Evolutionary conservation across 2,888 invertebrate genomes (phyloP), one percentile per base, ranked within the genome.

Genomic region (Pilophorus perplexus): DNA sequence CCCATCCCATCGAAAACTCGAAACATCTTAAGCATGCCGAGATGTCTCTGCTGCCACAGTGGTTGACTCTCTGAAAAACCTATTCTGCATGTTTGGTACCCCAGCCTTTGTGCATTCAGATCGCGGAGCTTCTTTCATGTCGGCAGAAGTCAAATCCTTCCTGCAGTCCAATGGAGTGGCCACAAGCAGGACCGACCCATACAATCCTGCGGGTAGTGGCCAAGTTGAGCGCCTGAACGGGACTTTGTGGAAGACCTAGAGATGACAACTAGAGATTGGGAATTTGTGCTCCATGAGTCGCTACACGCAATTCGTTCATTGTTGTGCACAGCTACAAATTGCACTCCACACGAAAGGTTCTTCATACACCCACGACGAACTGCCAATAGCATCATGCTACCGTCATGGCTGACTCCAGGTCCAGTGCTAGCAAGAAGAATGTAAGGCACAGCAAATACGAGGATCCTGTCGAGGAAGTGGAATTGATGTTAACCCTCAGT

Each of bases 161-260:
- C 50, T 71, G 3, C 46, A 64, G 14, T 52, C 62, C 8, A 52
- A 66, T 50, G 68, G 68, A n/a, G 55, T 71, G 3, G 70, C 70
- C 8, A 69, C 71, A 3, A 71, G 72, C 59, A 28, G 64, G 44
- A 67, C 69, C 12, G 68, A 69, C 18, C 60, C 70, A 16, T 71
- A 72, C 50, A 71, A 71, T 20, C 55, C 55, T 14, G 3, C 33
- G 16, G 37, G 38, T 3, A 55, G n/a, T n/a, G n/a, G n/a, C n/a
- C n/a, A n/a, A n/a, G n/a, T n/a, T n/a, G n/a, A n/a, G n/a, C n/a
- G n/a, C n/a, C n/a, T n/a, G n/a, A n/a, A n/a, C n/a, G n/a, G n/a
- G n/a, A n/a, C n/a, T n/a, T n/a, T n/a, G n/a, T 66, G 38, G 42
- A 55, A 27, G 10, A 37, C n/a, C 46, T 18, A 8, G 54, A 40